A percentile compares a stretch with the other conserved stretches of the same genome.
Evolutionary conservation across 2,797 vertebrate genomes (phyloP).

Genomic region (Sphenopsis melanotis): DNA sequence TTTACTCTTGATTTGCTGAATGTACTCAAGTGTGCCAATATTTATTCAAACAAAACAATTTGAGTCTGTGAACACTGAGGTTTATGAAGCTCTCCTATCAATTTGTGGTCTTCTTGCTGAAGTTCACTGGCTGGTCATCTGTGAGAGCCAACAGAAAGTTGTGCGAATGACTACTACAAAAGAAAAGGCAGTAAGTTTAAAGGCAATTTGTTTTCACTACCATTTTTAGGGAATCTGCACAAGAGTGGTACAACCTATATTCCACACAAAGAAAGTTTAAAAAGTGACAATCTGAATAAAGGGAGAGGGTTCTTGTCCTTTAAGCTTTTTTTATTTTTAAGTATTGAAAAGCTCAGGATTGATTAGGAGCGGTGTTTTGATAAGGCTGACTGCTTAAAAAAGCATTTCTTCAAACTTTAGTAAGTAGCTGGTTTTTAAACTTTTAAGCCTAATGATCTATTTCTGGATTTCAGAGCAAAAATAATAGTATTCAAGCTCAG

Average conservation of each 20-base stretch:
- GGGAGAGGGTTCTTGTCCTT: neutral
- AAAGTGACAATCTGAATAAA: neutral
- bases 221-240: neutral
- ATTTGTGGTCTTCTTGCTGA: neutral
- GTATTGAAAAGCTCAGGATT: neutral
- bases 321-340: neutral
- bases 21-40: neutral
- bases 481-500: neutral
- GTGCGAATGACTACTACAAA: neutral
- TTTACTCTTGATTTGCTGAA: neutral
- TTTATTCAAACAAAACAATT: neutral
- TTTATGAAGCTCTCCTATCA: neutral
- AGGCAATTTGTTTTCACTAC: neutral
- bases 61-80: neutral
- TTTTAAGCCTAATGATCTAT: neutral
- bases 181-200: neutral
- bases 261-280: accelerated
- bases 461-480: neutral
- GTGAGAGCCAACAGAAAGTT: neutral
- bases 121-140: neutral
- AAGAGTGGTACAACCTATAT: neutral
- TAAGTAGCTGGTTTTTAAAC: neutral
- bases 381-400: neutral
- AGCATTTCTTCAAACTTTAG: neutral
- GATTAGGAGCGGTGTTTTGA: neutral